Evolutionary conservation across 2,888 invertebrate genomes (phyloP), one percentile per base, ranked within the genome.

Genomic region (Apamea crenata): DNA sequence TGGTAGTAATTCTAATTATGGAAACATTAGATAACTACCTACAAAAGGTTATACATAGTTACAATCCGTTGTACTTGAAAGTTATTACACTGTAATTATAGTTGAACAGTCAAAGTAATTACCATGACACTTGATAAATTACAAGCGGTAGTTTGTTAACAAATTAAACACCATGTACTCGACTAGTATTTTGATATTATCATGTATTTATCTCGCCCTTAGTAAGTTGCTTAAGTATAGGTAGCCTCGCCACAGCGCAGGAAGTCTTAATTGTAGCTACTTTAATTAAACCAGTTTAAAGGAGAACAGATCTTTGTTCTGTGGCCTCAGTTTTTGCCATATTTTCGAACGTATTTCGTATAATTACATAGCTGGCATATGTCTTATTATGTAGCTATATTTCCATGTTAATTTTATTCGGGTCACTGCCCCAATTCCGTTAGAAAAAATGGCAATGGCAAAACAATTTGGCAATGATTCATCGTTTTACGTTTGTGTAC

Each of bases 201-300:
- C 81, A 53, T 65, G 77, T 78, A 80, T 72, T 84, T 84, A 84
- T 88, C 74, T 85, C 68, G 78, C 81, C 82, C 86, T 81, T 86
- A 89, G 2, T 53, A 21, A 21, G 80, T 69, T 73, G 65, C 73
- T 80, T 87, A 86, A 87, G 63, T 79, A 81, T 87, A 83, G 78
- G 63, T 53, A 85, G 89, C 91, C 92, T 92, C 91, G 93, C 83
- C 68, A 90, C 85, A 18, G 63, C 85, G 71, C 93, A 94, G 95
- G 95, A 95, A 95, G 93, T 93, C 93, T 91, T 95, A 95, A 95
- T 95, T 94, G 91, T 92, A 87, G 85, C 85, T 86, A 85, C 87
- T 89, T 91, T 91, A 92, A 93, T 93, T 90, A 91, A 92, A 93
- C 94, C 92, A 91, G 93, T 93, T 92, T 88, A 84, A 89, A 90